Base-by-base conservation (phyloP, 2,797 vertebrate genomes). In the Capromys pilorides region DNA sequence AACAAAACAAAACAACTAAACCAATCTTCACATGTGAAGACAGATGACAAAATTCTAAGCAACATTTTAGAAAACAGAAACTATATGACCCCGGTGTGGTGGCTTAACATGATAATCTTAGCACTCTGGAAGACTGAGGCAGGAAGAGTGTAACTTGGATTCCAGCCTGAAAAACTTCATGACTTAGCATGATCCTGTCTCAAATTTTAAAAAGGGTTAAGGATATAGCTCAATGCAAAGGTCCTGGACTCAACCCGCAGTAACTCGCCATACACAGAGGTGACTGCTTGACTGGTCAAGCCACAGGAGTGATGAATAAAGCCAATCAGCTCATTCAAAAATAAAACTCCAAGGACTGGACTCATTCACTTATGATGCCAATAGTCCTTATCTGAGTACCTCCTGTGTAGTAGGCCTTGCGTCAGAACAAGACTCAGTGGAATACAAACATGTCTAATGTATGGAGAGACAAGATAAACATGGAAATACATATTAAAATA, bases 1-100 rank as follows among this genome's bases (percentile, higher is more conserved):
- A 92, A 71, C 24, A 54, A 54, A 54, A 54, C 51, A 54, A 54
- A 54, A 54, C 11, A 54, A 54, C 12, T 14, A 14, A 69, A 86
- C 39, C 39, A 90, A 54, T 88, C 66, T 81, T 92, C 28, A 93
- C 33, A 92, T 95, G 57, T 45, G n/a, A 86, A 92, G 78, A 87
- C 36, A 62, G 26, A 90, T 36, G 31, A 39, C 92, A 90, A 95
- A 94, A 80, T 39, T 54, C 61, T 83, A 93, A 62, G 57, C 90
- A 80, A 77, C 28, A 67, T 93, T 82, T 62, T 41, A 86, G 82
- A 49, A 73, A 88, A 94, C 1, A 84, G 51, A 90, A 92, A 49
- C 73, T 22, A 57, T 2, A 36, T 51, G 18, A 39, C 57, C 73
- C 39, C 45, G 39, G 9, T 2, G 13, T 14, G 12, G 39, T 73